These are phyloP conservation scores for Achlya flavicornis DNA, from an alignment of 2,888 invertebrate genomes.

Conservation along the genomic window DNA sequence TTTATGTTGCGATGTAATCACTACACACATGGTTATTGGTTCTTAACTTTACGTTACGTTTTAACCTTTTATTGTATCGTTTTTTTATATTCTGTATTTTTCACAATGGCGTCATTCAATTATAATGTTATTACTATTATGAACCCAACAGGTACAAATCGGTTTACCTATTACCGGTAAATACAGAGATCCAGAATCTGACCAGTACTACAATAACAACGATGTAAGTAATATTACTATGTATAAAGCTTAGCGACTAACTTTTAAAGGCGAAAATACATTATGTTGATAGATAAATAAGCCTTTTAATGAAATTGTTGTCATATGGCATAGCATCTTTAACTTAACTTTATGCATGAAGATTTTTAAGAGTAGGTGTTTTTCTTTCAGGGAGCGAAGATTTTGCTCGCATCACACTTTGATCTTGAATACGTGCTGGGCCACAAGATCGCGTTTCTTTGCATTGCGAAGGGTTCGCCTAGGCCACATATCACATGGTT, in stretches of 20 bases:
- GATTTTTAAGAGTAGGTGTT: not conserved
- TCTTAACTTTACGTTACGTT: too few species aligned
- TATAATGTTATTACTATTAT: constrained; percentile 14
- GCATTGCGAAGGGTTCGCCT: constrained; percentile 95
- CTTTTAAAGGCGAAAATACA: not conserved
- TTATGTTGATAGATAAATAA: too few species aligned
- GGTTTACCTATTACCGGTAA: constrained; percentile 94
- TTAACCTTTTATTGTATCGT: too few species aligned
- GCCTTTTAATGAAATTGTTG: not conserved
- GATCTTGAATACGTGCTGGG: constrained; percentile 97
- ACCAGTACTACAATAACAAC: constrained; percentile 95
- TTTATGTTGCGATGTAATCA: too few species aligned
- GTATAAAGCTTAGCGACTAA: not conserved
- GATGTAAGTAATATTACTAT: constrained; percentile 86
- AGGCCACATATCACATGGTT: constrained; percentile 97
- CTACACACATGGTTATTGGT: too few species aligned
- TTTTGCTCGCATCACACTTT: constrained; percentile 94
- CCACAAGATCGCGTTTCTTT: constrained; percentile 96
- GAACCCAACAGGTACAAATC: constrained; percentile 87
- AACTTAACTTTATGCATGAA: not conserved
- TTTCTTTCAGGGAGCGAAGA: constrained; percentile 91
- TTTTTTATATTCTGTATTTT: too few species aligned
- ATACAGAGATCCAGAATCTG: constrained; percentile 94
- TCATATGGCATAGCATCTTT: not conserved
- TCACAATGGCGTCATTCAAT: not conserved